These are phyloP conservation scores for Apogon talboti DNA, from an alignment of 2,797 vertebrate genomes.

Conservation along the genomic window DNA sequence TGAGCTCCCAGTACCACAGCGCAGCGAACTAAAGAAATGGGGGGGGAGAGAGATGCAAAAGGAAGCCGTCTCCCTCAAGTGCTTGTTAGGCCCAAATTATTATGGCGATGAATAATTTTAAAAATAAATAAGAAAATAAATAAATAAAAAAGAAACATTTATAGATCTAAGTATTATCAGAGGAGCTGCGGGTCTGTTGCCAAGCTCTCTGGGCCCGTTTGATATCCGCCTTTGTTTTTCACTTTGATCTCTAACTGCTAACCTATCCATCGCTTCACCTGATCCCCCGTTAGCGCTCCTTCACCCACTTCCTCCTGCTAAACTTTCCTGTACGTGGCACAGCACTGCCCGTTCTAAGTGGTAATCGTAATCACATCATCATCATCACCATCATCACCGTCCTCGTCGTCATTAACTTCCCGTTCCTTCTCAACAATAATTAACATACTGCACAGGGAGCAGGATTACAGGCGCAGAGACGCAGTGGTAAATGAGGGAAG, in stretches of 20 bases:
- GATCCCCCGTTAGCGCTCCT: slow-evolving; percentile 63
- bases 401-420: slow-evolving; percentile 64
- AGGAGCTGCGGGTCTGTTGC: slow-evolving; percentile 83
- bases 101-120: slow-evolving; percentile 88
- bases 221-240: slow-evolving; percentile 83
- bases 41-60: slow-evolving; percentile 79
- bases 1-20: slow-evolving; percentile 86
- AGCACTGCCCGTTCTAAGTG: slow-evolving; percentile 69
- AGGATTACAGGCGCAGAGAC: slow-evolving; percentile 51
- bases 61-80: slow-evolving; percentile 92
- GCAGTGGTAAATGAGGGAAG: slow-evolving; percentile 59
- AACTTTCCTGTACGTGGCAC: slow-evolving; percentile 59
- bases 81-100: slow-evolving; percentile 94
- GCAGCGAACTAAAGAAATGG: slow-evolving; percentile 79
- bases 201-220: slow-evolving; percentile 77
- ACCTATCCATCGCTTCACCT: slow-evolving; percentile 81
- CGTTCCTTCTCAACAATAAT: slow-evolving; percentile 69
- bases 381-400: slow-evolving; percentile 40
- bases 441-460: slow-evolving; percentile 71
- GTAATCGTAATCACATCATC: slow-evolving; percentile 67
- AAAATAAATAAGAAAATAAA: slow-evolving; percentile 87
- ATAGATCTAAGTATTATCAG: slow-evolving; percentile 85
- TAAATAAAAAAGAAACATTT: slow-evolving; percentile 87
- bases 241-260: slow-evolving; percentile 87
- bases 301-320: slow-evolving; percentile 69